Evolutionary conservation across 1,140 invertebrate genomes (phyloP).

Genomic region (Scaptomyza graminum): DNA sequence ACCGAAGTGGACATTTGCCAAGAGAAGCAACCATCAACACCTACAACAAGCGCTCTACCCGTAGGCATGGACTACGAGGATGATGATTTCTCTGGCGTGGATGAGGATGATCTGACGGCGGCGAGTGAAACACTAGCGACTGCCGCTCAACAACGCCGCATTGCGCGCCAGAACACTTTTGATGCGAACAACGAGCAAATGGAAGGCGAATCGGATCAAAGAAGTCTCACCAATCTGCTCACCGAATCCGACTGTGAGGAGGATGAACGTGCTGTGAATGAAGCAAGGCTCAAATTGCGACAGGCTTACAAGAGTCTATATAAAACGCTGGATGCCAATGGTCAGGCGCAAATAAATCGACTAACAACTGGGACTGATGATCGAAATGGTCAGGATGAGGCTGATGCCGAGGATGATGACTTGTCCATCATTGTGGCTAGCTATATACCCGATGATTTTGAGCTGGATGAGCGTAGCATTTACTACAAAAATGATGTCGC

Average conservation of each 20-base stretch:
- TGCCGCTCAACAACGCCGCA: constrained; percentile 25
- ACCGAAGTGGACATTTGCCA: constrained; percentile 48
- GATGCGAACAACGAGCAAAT: constrained; percentile 49
- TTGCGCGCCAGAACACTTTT: constrained; percentile 62
- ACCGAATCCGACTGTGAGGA: constrained; percentile 77
- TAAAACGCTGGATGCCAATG: constrained; percentile 60
- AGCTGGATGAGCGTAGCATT: constrained; percentile 71
- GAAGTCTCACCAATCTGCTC: constrained; percentile 72
- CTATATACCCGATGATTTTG: constrained; percentile 73
- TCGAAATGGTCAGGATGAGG: constrained; percentile 32
- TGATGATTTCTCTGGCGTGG: constrained; percentile 69
- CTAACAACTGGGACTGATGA: constrained; percentile 29
- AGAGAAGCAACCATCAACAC: neutral
- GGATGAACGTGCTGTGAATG: constrained; percentile 66
- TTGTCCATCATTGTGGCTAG: constrained; percentile 79
- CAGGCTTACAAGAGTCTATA: constrained; percentile 69
- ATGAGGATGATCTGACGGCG: constrained; percentile 57
- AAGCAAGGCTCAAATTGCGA: constrained; percentile 57
- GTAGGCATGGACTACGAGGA: constrained; percentile 39
- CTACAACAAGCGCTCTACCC: neutral
- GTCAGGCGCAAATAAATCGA: constrained; percentile 57
- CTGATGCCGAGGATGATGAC: constrained; percentile 64
- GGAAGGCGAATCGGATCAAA: constrained; percentile 65
- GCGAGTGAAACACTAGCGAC: constrained; percentile 17
- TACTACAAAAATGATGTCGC: constrained; percentile 62